Conservation (phyloP, 2,888 invertebrate species). For the Conomelus anceps region DNA sequence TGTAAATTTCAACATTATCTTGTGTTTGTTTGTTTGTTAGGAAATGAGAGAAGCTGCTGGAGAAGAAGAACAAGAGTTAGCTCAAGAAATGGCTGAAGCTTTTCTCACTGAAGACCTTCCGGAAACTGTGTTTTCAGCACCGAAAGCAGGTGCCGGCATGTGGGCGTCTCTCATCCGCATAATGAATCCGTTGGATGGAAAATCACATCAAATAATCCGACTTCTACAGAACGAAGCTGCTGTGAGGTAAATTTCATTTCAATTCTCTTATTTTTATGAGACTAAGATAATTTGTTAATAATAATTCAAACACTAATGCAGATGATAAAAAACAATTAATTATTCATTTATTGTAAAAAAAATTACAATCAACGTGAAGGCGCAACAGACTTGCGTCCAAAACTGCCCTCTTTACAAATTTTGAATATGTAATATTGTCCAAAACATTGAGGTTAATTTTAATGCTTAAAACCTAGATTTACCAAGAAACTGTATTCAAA, state of each 20-base stretch:
- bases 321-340: no score
- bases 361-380: no score
- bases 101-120: constrained; percentile 91
- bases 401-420: no score
- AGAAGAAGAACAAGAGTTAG: constrained; percentile 90
- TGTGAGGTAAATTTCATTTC: constrained; percentile 55
- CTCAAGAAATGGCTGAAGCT: constrained; percentile 95
- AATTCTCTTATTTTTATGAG: neutral
- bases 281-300: neutral
- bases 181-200: constrained; percentile 75
- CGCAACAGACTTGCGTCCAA: no score
- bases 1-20: neutral
- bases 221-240: constrained; percentile 96
- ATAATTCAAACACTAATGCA: no score
- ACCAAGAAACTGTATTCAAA: no score
- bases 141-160: constrained; percentile 91
- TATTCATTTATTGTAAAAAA: no score
- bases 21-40: constrained; percentile 34
- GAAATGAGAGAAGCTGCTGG: constrained; percentile 97
- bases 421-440: no score
- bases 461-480: no score
- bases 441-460: no score
- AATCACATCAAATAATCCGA: constrained; percentile 67
- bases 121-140: constrained; percentile 89
- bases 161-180: constrained; percentile 92